Base-by-base conservation (phyloP, 2,888 invertebrate species). In the Orthosia incerta region DNA sequence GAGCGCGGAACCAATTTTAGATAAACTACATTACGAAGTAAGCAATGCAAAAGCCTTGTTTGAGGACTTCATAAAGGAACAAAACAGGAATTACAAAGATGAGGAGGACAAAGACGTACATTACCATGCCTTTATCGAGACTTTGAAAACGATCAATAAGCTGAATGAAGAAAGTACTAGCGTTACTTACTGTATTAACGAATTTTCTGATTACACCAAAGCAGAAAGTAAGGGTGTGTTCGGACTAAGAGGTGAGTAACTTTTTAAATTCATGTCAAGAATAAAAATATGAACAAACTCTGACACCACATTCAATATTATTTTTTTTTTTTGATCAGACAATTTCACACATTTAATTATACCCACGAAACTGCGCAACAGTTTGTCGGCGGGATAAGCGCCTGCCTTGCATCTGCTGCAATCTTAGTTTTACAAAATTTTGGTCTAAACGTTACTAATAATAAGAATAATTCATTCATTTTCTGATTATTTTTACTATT, bases 121-220 rank as follows among this genome's bases (percentile, higher is more conserved):
- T 73, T 92, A 79, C 61, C 56, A 83, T 50, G 87, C 89, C 7
- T 94, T 94, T 64, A 55, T 86, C 0, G 69, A 64, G 0, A 87
- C 65, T 82, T 85, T 93, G 67, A 51, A 82, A 61, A 72, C 78
- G 39, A 89, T 92, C 48, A 92, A 92, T 53, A 79, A 82, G 26
- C 3, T 86, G 23, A 91, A 91, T 62, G 64, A 67, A 26, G 51
- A 68, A 0, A 74, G 63, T 46, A 5, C 75, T 0, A 23, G 63
- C 16, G 87, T 90, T 4, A 86, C 82, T 9, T 92, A 74, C 69
- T 91, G 83, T 31, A 87, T 93, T 39, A 92, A 92, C 50, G 75
- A 89, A 71, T 91, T 91, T 13, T 85, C 93, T 11, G 93, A 93
- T 82, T 89, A 89, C 50, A 91, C 92, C 0, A 74, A 81, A 0